A percentile compares a stretch with the other conserved stretches of the same genome.
Evolutionary conservation across 2,113 vertebrate species (phyloP).

Genomic region (Nansenia antarctica): DNA sequence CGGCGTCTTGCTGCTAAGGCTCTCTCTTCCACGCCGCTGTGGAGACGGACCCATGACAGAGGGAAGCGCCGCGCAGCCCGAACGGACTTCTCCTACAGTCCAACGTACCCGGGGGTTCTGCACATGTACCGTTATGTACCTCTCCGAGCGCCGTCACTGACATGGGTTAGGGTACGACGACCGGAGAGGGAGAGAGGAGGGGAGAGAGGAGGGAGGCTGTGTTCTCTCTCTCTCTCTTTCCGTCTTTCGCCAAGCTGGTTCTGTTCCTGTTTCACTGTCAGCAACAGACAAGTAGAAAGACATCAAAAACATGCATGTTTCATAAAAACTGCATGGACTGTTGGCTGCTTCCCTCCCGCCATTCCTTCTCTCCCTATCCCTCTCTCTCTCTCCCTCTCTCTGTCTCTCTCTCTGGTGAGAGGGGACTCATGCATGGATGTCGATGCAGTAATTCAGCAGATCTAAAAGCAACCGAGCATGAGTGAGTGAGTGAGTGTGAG

Average conservation of each 20-base stretch:
- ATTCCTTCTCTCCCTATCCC: constrained; percentile 22
- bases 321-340: constrained; percentile 55
- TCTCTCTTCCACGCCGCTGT: too few species aligned
- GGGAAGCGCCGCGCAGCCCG: too few species aligned
- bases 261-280: constrained; percentile 14
- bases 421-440: constrained; percentile 8
- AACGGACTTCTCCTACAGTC: too few species aligned
- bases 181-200: too few species aligned
- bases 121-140: too few species aligned
- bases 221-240: constrained; percentile 20
- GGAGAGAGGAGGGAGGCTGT: background rate
- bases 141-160: too few species aligned
- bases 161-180: background rate
- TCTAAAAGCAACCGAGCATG: background rate
- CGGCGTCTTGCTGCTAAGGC: too few species aligned
- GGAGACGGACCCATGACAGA: too few species aligned
- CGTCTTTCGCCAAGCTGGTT: background rate
- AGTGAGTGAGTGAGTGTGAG: background rate
- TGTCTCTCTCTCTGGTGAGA: background rate
- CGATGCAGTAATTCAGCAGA: background rate
- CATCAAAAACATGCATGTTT: constrained; percentile 40
- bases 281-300: constrained; percentile 16
- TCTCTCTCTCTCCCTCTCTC: constrained; percentile 1
- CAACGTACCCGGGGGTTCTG: too few species aligned
- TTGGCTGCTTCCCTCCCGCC: constrained; percentile 18